These are phyloP conservation scores for Amphiprion percula DNA, from an alignment of 2,113 vertebrate species.

Conservation along the genomic window DNA sequence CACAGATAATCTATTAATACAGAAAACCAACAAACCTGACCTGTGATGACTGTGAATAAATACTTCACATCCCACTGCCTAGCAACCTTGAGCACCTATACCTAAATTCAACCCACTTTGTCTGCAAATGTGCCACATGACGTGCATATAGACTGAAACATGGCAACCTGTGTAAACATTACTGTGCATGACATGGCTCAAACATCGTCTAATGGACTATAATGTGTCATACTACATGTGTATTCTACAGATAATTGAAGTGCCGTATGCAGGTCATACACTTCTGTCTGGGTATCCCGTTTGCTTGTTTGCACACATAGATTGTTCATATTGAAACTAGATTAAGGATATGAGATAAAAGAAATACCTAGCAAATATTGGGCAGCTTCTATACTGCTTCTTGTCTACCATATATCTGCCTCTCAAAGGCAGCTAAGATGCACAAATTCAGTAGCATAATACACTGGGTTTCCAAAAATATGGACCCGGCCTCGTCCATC, in stretches of 20 bases:
- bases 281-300: not conserved
- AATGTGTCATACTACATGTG: conserved; percentile 3
- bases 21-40: conserved; percentile 44
- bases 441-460: not conserved
- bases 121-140: conserved; percentile 16
- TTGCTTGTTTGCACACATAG: not conserved
- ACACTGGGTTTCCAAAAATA: not conserved
- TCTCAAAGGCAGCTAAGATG: not conserved
- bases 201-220: conserved; percentile 34
- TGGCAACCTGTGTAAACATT: conserved; percentile 43
- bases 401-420: not conserved
- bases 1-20: conserved; percentile 26
- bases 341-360: conserved; percentile 1
- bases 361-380: not conserved
- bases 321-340: not conserved
- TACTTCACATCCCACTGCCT: conserved; percentile 36
- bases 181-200: not conserved
- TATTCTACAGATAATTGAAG: not conserved
- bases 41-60: conserved; percentile 4
- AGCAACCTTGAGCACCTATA: conserved; percentile 47
- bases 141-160: conserved; percentile 20
- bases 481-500: not conserved
- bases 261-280: conserved; percentile 35
- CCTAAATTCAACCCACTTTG: conserved; percentile 26
- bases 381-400: not conserved